Evolutionary conservation across 2,888 invertebrate genomes (phyloP).

Genomic region (Dolichomitus sp.): DNA sequence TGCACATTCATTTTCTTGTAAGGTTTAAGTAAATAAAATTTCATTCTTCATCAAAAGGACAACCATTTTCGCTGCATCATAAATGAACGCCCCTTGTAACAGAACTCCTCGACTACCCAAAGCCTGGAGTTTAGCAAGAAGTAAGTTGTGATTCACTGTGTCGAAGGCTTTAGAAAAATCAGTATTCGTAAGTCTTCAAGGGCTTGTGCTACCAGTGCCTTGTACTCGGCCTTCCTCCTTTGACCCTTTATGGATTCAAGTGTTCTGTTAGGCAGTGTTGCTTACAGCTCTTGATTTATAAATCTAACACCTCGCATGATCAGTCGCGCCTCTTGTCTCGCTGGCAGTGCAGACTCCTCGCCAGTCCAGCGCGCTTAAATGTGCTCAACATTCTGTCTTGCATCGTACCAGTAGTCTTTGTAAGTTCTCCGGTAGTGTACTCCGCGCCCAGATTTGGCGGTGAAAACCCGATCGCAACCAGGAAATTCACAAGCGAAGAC

Average conservation of each 20-base stretch:
- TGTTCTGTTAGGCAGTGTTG: not conserved
- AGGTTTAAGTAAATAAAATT: slow-evolving; percentile 19
- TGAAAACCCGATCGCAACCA: slow-evolving; percentile 23
- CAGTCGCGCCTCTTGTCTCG: slow-evolving; percentile 25
- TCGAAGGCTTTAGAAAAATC: too few relatives aligned
- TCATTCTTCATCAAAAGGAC: not conserved
- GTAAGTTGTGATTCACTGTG: too few relatives aligned
- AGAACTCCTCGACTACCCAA: too few relatives aligned
- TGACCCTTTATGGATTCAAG: slow-evolving; percentile 25
- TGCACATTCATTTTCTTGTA: slow-evolving; percentile 2
- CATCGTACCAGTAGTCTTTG: slow-evolving; percentile 56
- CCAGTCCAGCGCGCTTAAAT: slow-evolving; percentile 43
- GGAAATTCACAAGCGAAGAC: slow-evolving; percentile 42
- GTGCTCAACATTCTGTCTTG: slow-evolving; percentile 2
- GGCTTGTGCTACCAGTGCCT: not conserved
- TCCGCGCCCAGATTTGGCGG: slow-evolving; percentile 34
- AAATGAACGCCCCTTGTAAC: too few relatives aligned
- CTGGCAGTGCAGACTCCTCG: slow-evolving; percentile 24
- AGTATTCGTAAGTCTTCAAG: not conserved
- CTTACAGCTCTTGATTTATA: slow-evolving; percentile 2
- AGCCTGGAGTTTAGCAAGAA: too few relatives aligned
- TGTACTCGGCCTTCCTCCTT: slow-evolving; percentile 4
- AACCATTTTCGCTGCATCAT: not conserved
- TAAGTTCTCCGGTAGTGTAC: slow-evolving; percentile 44
- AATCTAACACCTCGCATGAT: slow-evolving; percentile 11